Conservation (phyloP, 2,888 invertebrate genomes). For the Noctua janthe region DNA sequence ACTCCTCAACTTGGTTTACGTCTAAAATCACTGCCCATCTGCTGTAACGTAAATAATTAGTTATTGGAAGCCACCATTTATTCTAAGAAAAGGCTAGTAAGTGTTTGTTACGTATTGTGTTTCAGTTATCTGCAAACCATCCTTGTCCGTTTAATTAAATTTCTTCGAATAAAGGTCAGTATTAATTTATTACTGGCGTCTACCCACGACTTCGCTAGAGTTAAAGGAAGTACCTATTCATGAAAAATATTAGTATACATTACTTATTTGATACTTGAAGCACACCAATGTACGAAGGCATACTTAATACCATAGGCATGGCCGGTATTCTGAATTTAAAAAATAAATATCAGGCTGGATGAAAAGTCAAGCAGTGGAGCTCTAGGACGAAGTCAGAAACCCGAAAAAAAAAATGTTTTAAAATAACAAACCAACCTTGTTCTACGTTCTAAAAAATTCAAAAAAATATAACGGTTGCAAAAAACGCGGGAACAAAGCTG, state of each 20-base stretch:
- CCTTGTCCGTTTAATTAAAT: background rate
- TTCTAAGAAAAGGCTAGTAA: background rate
- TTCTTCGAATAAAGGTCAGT: background rate
- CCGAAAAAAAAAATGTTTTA: background rate
- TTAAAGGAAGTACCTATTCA: background rate
- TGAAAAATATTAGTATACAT: background rate
- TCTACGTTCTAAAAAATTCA: slow-evolving; percentile 44
- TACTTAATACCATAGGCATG: background rate
- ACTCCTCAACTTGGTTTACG: background rate
- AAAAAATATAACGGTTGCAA: slow-evolving; percentile 61
- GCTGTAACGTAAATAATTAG: background rate
- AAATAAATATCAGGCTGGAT: background rate
- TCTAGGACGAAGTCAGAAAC: background rate
- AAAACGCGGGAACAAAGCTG: slow-evolving; percentile 72
- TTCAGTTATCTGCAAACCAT: background rate
- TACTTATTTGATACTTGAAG: background rate
- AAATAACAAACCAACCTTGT: slow-evolving; percentile 19
- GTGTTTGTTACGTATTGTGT: background rate
- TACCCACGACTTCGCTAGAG: background rate
- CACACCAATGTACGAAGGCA: background rate
- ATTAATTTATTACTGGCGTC: background rate
- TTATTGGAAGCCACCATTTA: background rate
- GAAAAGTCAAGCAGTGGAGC: background rate
- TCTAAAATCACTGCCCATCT: background rate
- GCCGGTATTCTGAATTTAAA: background rate